Evolutionary conservation across 2,888 invertebrate genomes (phyloP), one percentile per base, ranked within the genome.

Genomic region (Ophioninae sp.): DNA sequence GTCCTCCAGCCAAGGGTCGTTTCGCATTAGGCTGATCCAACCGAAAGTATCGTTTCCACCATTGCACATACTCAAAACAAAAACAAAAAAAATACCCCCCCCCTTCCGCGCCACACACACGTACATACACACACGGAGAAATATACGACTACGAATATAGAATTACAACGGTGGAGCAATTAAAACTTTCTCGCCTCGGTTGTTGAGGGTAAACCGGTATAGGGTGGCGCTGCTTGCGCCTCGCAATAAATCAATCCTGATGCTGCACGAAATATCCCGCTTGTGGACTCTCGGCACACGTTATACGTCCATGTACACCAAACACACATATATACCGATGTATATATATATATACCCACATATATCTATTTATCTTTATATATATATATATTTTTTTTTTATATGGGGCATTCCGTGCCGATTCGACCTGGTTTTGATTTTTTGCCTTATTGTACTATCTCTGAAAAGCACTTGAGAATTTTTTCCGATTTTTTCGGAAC

Each of bases 111-210:
- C 30, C 30, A 63, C 30, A 0, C 13, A 63, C 30, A 30, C 17
- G 3, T 30, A 30, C 13, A 30, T 6, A 13, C 23, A 63, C 22
- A 8, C 20, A 23, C 10, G 22, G 22, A 63, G 0, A 63, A 7
- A 23, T 58, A 64, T 58, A 72, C 76, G 65, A 76, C 8, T 17
- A 30, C 64, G 79, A 41, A 84, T 85, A 84, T 83, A 86, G 83
- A 73, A 73, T 83, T 80, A 83, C 77, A 83, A 73, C 80, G 81
- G 78, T 85, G 81, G 84, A 86, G 87, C 89, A 89, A 90, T 89
- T 90, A 89, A 90, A 89, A 89, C 87, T 89, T 90, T 89, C 86
- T 86, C 86, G 87, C 85, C 85, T 82, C 83, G 79, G 84, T 85
- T 83, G 86, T 86, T 87, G 84, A 85, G 83, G 85, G 83, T 84